These are phyloP conservation scores for Zaprionus nigranus DNA, from an alignment of 1,140 invertebrate species.

Conservation along the genomic window DNA sequence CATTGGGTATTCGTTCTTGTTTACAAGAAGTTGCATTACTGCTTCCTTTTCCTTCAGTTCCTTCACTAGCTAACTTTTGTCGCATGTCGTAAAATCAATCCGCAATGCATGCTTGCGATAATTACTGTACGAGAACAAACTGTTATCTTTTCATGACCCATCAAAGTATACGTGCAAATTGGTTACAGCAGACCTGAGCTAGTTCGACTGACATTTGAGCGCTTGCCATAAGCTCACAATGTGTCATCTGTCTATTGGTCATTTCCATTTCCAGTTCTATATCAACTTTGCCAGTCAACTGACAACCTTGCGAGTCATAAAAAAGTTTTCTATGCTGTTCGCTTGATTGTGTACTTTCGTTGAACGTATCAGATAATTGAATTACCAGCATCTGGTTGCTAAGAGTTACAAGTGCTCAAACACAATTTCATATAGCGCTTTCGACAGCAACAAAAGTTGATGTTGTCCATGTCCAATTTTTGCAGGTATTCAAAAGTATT, in stretches of 20 bases:
- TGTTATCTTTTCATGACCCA: constrained; percentile 19
- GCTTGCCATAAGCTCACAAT: constrained; percentile 38
- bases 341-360: constrained; percentile 24
- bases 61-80: not conserved
- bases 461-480: constrained; percentile 20
- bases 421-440: constrained; percentile 11
- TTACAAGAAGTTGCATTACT: not conserved
- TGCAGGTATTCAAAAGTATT: constrained; percentile 20
- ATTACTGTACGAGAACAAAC: constrained; percentile 16
- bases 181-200: not conserved
- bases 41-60: not conserved
- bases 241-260: constrained; percentile 48
- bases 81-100: constrained; percentile 7
- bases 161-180: constrained; percentile 44
- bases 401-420: constrained; percentile 17
- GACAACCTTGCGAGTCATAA: constrained; percentile 46
- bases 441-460: constrained; percentile 2
- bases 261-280: constrained; percentile 44
- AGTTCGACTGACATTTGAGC: constrained; percentile 23
- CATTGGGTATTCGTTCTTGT: not conserved
- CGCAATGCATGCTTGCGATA: constrained; percentile 10
- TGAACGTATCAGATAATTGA: constrained; percentile 59
- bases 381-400: constrained; percentile 35
- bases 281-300: constrained; percentile 30
- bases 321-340: constrained; percentile 47